phyloP scores from a whole-genome alignment of 2,797 vertebrate species.

The Sebastes jordani region DNA sequence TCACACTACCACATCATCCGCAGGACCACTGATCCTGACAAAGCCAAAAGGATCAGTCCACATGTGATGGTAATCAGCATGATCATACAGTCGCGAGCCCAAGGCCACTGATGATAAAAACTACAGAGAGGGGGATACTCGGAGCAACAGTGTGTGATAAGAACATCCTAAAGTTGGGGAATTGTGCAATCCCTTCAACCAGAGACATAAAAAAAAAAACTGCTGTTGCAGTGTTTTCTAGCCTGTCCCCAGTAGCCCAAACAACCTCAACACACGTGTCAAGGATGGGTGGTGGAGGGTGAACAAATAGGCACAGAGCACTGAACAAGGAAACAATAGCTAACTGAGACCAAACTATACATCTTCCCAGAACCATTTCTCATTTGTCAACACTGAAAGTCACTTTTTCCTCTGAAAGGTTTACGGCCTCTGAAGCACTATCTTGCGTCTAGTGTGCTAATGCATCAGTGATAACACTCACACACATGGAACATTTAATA shows the following conservation, averaged over 20 bases:
- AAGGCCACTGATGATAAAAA: neutral
- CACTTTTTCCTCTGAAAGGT: neutral
- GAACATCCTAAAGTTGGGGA: neutral
- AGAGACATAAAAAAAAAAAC: neutral
- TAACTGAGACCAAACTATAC: constrained; percentile 15
- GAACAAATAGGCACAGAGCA: constrained; percentile 8
- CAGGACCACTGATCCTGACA: constrained; percentile 19
- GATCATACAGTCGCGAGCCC: neutral
- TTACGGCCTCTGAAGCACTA: constrained; percentile 40
- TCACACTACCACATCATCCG: neutral
- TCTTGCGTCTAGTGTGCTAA: constrained; percentile 43
- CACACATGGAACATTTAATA: constrained; percentile 72
- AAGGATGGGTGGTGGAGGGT: neutral
- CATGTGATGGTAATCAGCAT: neutral
- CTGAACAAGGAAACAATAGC: constrained; percentile 7
- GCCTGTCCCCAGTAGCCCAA: neutral
- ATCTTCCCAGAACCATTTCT: neutral
- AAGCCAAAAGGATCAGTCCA: constrained; percentile 24
- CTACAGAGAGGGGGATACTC: neutral
- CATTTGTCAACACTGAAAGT: neutral
- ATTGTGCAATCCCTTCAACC: neutral
- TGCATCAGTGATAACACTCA: constrained; percentile 68
- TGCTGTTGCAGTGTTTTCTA: neutral
- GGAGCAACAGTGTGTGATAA: neutral
- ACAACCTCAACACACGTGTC: constrained; percentile 5